Base-by-base conservation (phyloP, 2,888 invertebrate species). In the Archips crataeganus region DNA sequence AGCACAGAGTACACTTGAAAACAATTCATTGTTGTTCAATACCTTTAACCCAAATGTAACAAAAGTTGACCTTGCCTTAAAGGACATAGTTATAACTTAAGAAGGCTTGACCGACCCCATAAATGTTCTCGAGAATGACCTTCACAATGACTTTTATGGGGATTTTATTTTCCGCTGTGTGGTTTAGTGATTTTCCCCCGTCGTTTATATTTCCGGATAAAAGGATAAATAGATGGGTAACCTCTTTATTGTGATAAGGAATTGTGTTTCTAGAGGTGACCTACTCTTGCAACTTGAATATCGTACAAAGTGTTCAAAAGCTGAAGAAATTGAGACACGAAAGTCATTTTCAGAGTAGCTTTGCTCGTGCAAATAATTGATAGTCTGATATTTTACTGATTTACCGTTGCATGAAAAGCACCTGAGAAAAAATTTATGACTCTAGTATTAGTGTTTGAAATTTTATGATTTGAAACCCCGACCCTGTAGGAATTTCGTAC, bases 151-250 rank as follows among this genome's bases (percentile, higher is more conserved):
- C 67, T 67, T 67, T 67, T 72, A 72, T 72, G 67, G 72, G 54
- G 10, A 42, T 36, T 67, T 72, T 72, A 72, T 72, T 72, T 67
- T 67, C 71, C 72, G 72, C 72, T 72, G 54, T 62, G 72, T 13
- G 72, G 72, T 72, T 65, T 60, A 72, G 62, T 67, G 72, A 72
- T 72, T 67, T 42, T 32, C 66, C 45, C 49, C 45, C 15, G 11
- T 47, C 45, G 42, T 71, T 71, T 61, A 71, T 71, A 61, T 66
- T 71, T 71, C 66, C 71, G 66, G 61, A 32, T 45, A 71, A 66
- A 54, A 66, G 45, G 61, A 23, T 71, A 71, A 54, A 66, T 66
- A 60, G n/a, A 65, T 51, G 39, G 42, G 32, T 61, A 54, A 54
- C 45, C 45, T 70, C 60, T 63, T 63, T 47, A 47, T 45, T 63